Evolutionary conservation across 2,888 invertebrate genomes (phyloP), one percentile per base, ranked within the genome.

Genomic region (Onchidella celtica): DNA sequence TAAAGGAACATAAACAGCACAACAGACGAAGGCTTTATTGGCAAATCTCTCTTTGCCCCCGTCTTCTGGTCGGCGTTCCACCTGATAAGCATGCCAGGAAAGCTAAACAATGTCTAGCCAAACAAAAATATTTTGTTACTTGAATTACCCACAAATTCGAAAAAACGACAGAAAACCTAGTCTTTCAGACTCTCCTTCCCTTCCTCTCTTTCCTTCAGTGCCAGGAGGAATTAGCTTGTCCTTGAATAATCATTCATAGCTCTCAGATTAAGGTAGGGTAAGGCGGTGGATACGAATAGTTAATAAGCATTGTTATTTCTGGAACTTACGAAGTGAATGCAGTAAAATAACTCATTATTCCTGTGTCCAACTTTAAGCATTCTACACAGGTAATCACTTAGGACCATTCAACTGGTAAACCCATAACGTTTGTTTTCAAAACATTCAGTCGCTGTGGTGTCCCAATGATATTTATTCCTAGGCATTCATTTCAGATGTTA

Each of bases 71-170:
- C 11, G 70, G 29, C 70, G 4, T 29, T 21, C 17, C 17, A 6
- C 72, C 72, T 24, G 32, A 72, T 72, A 72, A 72, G 72, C 29
- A 55, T 55, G 57, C 55, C 55, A 57, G 72, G 55, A 57, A 72
- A 72, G 72, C 72, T 55, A 72, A 72, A 72, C 72, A 55, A 24
- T 55, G 72, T 72, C 72, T 72, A 57, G 72, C 72, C 57, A 72
- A 72, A 72, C n/a, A 65, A 55, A 72, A 72, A 72, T 72, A 72
- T 72, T 72, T 47, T 72, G 29, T 29, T 72, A 72, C 72, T 72
- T 55, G 29, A 72, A 72, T 72, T 32, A 72, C 57, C n/a, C 55
- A 29, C 55, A 27, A 29, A 32, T 40, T 24, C 68, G 38, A 68
- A 24, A n/a, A n/a, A 38, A 68, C 36, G 68, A 40, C 68, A 36